Conservation (phyloP, 2,113 vertebrate species). For the Pterocles orientalis region DNA sequence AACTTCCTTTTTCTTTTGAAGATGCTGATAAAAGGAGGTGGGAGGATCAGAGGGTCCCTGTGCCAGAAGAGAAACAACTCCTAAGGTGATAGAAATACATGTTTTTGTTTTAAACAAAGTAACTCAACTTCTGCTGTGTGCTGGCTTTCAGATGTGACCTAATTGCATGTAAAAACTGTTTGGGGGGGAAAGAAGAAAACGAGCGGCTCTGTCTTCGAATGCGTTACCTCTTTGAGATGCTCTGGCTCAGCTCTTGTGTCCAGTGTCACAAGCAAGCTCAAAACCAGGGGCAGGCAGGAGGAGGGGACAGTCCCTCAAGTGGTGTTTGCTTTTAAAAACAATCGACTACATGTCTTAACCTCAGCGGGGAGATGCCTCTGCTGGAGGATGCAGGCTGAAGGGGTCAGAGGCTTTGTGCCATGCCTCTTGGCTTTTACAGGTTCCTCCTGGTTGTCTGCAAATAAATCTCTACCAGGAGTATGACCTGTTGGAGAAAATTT, state of each 20-base stretch:
- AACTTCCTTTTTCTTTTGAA: conserved; percentile 59
- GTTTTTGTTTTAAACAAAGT: conserved; percentile 31
- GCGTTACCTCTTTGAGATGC: neutral
- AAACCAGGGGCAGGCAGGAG: neutral
- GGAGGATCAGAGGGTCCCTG: conserved; percentile 50
- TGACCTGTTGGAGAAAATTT: neutral
- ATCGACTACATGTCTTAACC: rapidly evolving
- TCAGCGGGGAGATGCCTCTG: neutral
- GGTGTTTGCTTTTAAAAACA: neutral
- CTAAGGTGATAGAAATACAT: conserved; percentile 34
- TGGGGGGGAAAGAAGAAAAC: neutral
- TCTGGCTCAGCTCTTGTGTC: neutral
- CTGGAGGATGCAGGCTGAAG: neutral
- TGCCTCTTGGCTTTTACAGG: neutral
- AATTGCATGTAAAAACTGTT: neutral
- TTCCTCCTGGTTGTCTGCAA: neutral
- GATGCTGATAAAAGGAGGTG: conserved; percentile 57
- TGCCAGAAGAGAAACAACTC: conserved; percentile 23
- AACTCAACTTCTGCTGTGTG: neutral
- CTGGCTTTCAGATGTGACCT: conserved; percentile 33
- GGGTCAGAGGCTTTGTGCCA: neutral
- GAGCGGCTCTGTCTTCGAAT: neutral
- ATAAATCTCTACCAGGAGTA: neutral
- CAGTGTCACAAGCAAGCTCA: neutral
- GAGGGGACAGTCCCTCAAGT: neutral